Evolutionary conservation across 2,113 vertebrate species (phyloP), one percentile per base, ranked within the genome.

Genomic region (Chaetura pelagica): DNA sequence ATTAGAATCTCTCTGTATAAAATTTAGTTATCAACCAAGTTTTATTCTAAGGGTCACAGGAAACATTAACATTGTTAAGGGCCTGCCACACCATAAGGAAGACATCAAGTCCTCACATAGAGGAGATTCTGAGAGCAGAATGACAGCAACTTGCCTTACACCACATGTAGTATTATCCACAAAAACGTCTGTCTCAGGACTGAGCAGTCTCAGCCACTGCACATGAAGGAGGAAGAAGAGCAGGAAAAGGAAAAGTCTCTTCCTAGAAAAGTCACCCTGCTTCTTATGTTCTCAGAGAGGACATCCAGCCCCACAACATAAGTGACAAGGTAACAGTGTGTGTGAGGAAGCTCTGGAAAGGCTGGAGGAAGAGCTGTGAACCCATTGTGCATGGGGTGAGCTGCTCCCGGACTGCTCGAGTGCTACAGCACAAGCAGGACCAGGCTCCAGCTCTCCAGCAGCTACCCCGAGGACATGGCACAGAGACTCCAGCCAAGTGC

Each of bases 1-100:
- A 97, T 97, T 97, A 94, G 46, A 77, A 84, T 93, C 34, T 92
- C 89, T 96, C 73, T 86, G 74, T 96, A 75, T 67, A 83, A 92
- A 96, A 94, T 88, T 89, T 91, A 69, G 82, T 92, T 93, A 69
- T 66, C 82, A 62, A 83, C 49, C 44, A 91, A 49, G 59, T 90
- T 90, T 80, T 75, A 85, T 62, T 95, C 83, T n/a, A 74, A 72
- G 89, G 90, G 92, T 95, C 84, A 83, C 11, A 58, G 82, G 69
- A 89, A 90, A 71, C 23, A 34, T 77, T 79, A 81, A 72, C 5
- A 1, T 61, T 85, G 49, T 83, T 75, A 74, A 92, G 87, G 87
- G 27, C 87, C 63, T 46, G 78, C 48, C 72, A 40, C 34, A 29
- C 29, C 2, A 0, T 67, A 61, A 91, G 72, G 69, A 62, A 82